Evolutionary conservation across 2,113 vertebrate species (phyloP).

Genomic region (Platichthys flesus): DNA sequence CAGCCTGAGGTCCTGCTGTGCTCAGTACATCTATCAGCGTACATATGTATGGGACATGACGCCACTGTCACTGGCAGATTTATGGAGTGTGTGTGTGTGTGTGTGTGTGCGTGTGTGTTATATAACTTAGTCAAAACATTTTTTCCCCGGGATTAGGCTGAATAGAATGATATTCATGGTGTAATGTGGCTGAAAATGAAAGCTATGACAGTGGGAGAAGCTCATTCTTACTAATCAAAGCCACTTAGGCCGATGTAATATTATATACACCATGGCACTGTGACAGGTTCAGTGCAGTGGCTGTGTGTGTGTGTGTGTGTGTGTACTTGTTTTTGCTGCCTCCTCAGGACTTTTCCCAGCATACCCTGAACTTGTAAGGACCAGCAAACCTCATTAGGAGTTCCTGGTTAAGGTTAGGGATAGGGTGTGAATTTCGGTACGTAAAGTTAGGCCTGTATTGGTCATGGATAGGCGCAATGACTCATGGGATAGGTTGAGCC

Average conservation of each 20-base stretch:
- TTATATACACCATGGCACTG: background rate
- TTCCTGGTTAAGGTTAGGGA: too few relatives aligned
- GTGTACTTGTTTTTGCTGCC: too few relatives aligned
- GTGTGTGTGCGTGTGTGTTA: conserved; percentile 22
- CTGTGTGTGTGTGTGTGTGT: too few relatives aligned
- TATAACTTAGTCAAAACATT: conserved; percentile 25
- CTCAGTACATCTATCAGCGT: background rate
- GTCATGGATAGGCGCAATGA: background rate
- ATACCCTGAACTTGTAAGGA: too few relatives aligned
- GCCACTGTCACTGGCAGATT: background rate
- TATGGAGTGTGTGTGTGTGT: background rate
- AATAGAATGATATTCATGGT: conserved; percentile 30
- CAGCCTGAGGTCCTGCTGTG: conserved; percentile 24
- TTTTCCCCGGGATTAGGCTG: conserved; percentile 22
- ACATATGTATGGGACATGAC: background rate
- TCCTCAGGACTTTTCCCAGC: too few relatives aligned
- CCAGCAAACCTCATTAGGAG: too few relatives aligned
- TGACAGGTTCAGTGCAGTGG: too few relatives aligned
- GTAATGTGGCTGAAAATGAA: conserved; percentile 50
- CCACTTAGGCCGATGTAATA: conserved; percentile 33
- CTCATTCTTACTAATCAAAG: conserved; percentile 41
- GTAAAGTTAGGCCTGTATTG: too few relatives aligned
- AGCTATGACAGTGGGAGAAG: conserved; percentile 8
- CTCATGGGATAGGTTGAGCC: background rate
- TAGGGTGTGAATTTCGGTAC: too few relatives aligned